phyloP scores from a whole-genome alignment of 2,113 vertebrate species.

The Perca fluviatilis region DNA sequence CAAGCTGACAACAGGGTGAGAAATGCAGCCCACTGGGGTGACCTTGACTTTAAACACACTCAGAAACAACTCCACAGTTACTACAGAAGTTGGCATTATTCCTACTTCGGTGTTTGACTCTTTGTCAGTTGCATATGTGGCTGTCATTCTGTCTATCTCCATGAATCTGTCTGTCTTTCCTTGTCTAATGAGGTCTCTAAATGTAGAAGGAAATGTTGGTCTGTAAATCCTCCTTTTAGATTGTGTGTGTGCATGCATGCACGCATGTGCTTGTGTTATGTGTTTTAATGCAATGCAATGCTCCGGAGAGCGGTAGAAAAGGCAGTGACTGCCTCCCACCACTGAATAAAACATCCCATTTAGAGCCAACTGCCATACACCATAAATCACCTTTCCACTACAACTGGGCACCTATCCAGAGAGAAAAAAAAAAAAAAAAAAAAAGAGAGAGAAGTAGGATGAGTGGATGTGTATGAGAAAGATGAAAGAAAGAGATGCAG shows the following conservation, averaged over 20 bases:
- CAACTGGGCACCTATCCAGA: conserved; percentile 31
- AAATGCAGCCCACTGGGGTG: conserved; percentile 48
- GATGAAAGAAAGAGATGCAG: conserved; percentile 6
- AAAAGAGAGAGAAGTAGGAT: conserved; percentile 5
- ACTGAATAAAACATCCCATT: conserved; percentile 81
- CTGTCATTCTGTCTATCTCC: conserved; percentile 12
- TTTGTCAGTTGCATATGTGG: conserved; percentile 10
- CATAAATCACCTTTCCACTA: conserved; percentile 65
- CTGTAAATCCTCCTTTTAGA: conserved; percentile 48
- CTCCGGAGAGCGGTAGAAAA: conserved; percentile 35
- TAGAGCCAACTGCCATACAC: conserved; percentile 60
- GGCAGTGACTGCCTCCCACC: conserved; percentile 62
- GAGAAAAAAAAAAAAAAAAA: too few species aligned
- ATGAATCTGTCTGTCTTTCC: conserved; percentile 19
- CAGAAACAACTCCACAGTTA: conserved; percentile 19
- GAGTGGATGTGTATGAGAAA: background rate
- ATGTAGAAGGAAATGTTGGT: conserved; percentile 31
- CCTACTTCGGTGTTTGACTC: conserved; percentile 21
- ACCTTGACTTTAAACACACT: conserved; percentile 68
- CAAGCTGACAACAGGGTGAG: conserved; percentile 51
- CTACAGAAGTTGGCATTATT: conserved; percentile 33
- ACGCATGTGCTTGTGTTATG: conserved; percentile 3
- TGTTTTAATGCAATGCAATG: conserved; percentile 42
- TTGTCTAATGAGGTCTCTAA: conserved; percentile 5
- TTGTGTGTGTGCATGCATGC: background rate